These are phyloP conservation scores for Apogon hyalosoma DNA, from an alignment of 2,797 vertebrate species.

Conservation along the genomic window DNA sequence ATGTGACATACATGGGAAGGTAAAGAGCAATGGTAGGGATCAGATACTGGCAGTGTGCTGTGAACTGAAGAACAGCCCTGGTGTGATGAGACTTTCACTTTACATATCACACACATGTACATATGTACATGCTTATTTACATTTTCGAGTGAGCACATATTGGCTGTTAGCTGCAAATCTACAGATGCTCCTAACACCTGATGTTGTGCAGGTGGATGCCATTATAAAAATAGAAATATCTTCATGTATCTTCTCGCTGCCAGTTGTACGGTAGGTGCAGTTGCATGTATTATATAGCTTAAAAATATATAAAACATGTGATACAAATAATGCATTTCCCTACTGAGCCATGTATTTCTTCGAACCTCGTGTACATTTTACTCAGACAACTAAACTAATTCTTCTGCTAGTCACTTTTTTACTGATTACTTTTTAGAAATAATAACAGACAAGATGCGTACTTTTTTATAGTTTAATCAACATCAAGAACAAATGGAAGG, in stretches of 20 bases:
- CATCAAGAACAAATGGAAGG: conserved; percentile 31
- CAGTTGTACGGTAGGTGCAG: background rate
- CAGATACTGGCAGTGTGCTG: conserved; percentile 27
- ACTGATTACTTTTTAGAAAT: background rate
- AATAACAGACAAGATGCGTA: conserved; percentile 8
- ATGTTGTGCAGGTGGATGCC: conserved; percentile 35
- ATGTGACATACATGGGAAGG: conserved; percentile 8
- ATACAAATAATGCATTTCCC: background rate
- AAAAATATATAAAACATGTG: background rate
- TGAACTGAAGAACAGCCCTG: conserved; percentile 35
- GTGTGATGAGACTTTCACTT: conserved; percentile 49
- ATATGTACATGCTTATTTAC: conserved; percentile 40
- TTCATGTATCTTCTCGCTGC: conserved; percentile 41
- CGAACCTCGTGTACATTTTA: conserved; percentile 8
- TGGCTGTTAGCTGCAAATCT: conserved; percentile 33
- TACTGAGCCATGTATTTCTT: background rate
- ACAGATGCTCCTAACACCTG: conserved; percentile 52
- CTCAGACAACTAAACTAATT: background rate
- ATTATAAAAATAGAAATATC: conserved; percentile 41
- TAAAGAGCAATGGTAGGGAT: conserved; percentile 47
- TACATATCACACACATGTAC: conserved; percentile 50
- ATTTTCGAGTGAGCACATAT: conserved; percentile 43
- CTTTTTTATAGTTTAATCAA: conserved; percentile 22
- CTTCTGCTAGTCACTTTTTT: background rate
- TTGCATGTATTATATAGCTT: conserved; percentile 7